phyloP scores from a whole-genome alignment of 1,140 invertebrate genomes.

The Macrocentrus cingulum region DNA sequence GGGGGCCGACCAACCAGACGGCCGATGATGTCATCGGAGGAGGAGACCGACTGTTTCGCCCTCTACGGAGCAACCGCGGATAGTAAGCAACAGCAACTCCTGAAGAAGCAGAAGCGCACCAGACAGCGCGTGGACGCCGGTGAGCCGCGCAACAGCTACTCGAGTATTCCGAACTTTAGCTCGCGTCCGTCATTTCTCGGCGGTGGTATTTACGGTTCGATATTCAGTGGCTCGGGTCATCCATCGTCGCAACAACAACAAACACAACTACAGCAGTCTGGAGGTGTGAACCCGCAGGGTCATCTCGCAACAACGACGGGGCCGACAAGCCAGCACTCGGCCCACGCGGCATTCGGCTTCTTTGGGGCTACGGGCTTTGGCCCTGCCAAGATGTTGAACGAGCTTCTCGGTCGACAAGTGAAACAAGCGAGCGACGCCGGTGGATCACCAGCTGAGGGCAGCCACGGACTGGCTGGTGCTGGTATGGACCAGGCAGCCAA shows the following conservation, averaged over 20 bases:
- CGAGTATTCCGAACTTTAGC: constrained; percentile 82
- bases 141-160: constrained; percentile 89
- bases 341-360: constrained; percentile 67
- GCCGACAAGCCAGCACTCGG: constrained; percentile 55
- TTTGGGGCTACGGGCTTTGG: constrained; percentile 71
- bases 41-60: constrained; percentile 86
- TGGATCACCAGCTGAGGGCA: constrained; percentile 58
- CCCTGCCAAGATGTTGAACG: constrained; percentile 82
- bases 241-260: constrained; percentile 35
- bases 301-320: constrained; percentile 51
- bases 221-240: constrained; percentile 63
- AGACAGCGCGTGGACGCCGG: constrained; percentile 93
- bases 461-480: constrained; percentile 55
- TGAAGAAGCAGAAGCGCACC: constrained; percentile 87
- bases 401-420: constrained; percentile 75
- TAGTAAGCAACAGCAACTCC: constrained; percentile 68
- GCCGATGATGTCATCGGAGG: constrained; percentile 94
- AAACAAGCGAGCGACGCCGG: constrained; percentile 71
- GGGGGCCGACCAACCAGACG: constrained; percentile 61
- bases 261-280: constrained; percentile 58
- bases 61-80: constrained; percentile 74
- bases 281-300: constrained; percentile 47
- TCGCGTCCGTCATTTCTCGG: constrained; percentile 81
- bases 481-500: constrained; percentile 53
- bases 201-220: constrained; percentile 78